Base-by-base conservation (phyloP, 2,113 vertebrate species). In the Saiga tatarica region DNA sequence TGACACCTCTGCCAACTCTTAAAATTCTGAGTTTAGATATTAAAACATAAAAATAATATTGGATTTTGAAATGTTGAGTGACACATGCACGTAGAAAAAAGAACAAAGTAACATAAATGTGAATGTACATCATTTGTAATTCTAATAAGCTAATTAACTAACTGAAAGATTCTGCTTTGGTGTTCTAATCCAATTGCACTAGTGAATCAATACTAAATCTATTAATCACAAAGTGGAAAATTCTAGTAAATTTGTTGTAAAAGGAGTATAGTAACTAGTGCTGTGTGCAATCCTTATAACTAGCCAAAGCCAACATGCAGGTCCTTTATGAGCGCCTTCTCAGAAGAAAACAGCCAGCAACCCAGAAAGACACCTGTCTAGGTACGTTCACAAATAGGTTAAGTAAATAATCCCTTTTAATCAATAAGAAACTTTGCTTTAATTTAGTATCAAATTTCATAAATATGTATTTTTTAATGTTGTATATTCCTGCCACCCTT, bases 281-380 rank as follows among this genome's bases (percentile, higher is more conserved):
- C 98, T 99, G 98, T 99, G 99, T 99, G 98, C 99, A 99, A 99
- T 99, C 99, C 99, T 99, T 99, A 94, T 98, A 99, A 99, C 99
- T 99, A 99, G 99, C 99, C 99, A 99, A 99, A 99, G 99, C 99
- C 99, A 99, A 99, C 99, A 99, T 99, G 99, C 99, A 99, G 99
- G 99, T 99, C 99, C 99, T 99, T 99, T 99, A 99, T 99, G 99
- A 99, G 98, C 98, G 99, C 99, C 99, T 99, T 98, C 99, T 99
- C 99, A 99, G 99, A 99, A 99, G 99, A 99, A 99, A 99, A 98
- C 99, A 99, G 98, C 99, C 99, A 98, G 98, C 99, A 99, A 98
- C 99, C 99, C 99, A 99, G 99, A 99, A 99, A 98, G 99, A 99
- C 99, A 99, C 99, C 99, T 99, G 99, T 99, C 99, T 99, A 99